Conservation (phyloP, 1,140 invertebrate species). For the Leptonema lineaticorne region DNA sequence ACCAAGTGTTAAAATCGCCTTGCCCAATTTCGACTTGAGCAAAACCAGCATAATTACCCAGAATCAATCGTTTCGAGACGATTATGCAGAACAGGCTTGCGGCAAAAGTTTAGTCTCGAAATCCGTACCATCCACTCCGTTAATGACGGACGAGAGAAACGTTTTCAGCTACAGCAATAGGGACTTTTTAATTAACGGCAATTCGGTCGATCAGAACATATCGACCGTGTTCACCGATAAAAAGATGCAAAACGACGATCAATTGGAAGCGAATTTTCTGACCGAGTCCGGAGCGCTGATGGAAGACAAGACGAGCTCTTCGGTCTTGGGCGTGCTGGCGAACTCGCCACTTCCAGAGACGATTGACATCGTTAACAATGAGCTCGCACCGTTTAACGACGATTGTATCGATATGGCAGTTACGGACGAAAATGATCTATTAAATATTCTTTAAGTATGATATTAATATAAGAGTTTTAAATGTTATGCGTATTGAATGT, state of each 20-base stretch:
- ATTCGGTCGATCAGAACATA: conserved; percentile 54
- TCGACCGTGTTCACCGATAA: conserved; percentile 24
- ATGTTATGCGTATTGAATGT: background rate
- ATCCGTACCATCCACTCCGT: conserved; percentile 66
- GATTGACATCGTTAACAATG: conserved; percentile 30
- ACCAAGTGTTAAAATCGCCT: conserved; percentile 51
- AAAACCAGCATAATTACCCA: conserved; percentile 38
- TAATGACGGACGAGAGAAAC: conserved; percentile 51
- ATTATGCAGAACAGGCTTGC: conserved; percentile 24
- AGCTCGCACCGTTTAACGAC: conserved; percentile 27
- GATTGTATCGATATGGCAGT: conserved; percentile 29
- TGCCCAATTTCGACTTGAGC: conserved; percentile 46
- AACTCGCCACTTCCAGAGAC: conserved; percentile 19
- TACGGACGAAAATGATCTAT: conserved; percentile 29
- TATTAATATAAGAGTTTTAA: background rate
- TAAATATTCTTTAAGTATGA: conserved; percentile 1
- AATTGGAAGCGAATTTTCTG: conserved; percentile 15
- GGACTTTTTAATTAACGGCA: conserved; percentile 62
- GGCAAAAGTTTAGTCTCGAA: conserved; percentile 54
- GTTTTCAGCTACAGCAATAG: conserved; percentile 63
- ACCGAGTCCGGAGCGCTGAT: background rate
- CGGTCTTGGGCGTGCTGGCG: conserved; percentile 11
- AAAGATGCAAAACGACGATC: background rate
- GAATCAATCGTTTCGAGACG: background rate
- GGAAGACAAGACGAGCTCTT: conserved; percentile 15